Conservation (phyloP, 2,888 invertebrate genomes). For the Xanthia icteritia region DNA sequence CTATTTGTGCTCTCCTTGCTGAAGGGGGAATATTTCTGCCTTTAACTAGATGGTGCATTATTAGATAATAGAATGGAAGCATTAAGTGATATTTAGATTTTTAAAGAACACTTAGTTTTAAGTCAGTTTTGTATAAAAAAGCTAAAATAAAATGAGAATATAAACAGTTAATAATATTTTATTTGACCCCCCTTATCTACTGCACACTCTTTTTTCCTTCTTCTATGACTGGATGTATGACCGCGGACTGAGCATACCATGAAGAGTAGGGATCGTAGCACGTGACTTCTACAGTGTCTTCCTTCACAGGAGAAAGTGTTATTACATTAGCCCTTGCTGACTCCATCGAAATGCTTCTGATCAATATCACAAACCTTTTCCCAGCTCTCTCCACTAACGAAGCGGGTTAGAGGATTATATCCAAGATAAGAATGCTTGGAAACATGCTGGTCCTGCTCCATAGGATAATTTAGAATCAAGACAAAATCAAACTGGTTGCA, state of each 20-base stretch:
- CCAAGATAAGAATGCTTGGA: too few relatives aligned
- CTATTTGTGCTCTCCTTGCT: neutral
- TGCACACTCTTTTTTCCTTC: neutral
- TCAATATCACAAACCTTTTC: neutral
- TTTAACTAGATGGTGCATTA: neutral
- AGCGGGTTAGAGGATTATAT: too few relatives aligned
- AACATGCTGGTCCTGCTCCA: too few relatives aligned
- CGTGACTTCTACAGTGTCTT: neutral
- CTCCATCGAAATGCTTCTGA: neutral
- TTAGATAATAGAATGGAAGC: neutral
- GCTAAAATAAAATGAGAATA: slow-evolving; percentile 2
- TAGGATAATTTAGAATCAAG: too few relatives aligned
- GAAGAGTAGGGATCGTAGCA: neutral
- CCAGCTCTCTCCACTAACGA: neutral
- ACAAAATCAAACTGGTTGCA: too few relatives aligned
- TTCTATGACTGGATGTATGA: neutral
- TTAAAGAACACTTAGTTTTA: slow-evolving; percentile 8
- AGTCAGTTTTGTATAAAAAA: slow-evolving; percentile 11
- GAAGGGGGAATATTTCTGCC: neutral
- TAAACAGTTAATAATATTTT: neutral
- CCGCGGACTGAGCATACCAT: too few relatives aligned
- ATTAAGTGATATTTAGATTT: slow-evolving; percentile 3
- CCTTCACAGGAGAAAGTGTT: neutral
- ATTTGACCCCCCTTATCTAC: neutral
- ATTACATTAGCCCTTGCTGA: neutral